phyloP scores from a whole-genome alignment of 1,140 invertebrate species.

The Aphaenogaster ashmeadi region DNA sequence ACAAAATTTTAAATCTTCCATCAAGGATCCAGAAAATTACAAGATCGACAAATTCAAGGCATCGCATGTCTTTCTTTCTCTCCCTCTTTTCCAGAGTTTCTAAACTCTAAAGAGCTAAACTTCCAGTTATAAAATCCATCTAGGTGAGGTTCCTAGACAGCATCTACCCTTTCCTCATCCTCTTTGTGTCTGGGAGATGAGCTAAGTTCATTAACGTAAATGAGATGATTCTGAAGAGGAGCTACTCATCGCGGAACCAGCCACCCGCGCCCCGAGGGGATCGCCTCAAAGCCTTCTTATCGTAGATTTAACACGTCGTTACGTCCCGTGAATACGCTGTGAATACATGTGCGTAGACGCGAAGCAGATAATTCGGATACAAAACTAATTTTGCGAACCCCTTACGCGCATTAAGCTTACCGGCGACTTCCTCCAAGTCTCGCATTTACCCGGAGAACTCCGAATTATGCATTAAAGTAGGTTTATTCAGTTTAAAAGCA shows the following conservation, averaged over 20 bases:
- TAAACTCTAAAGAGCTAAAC: constrained; percentile 33
- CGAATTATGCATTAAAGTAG: constrained; percentile 16
- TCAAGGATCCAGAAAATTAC: neutral
- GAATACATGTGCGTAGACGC: constrained; percentile 43
- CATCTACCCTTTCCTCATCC: constrained; percentile 38
- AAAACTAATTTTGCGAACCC: constrained; percentile 67
- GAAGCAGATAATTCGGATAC: constrained; percentile 57
- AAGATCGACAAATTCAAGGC: constrained; percentile 16
- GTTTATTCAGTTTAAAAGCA: constrained; percentile 3
- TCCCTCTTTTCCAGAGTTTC: neutral
- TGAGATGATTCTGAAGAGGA: constrained; percentile 73
- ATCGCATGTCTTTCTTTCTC: neutral
- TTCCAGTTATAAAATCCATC: constrained; percentile 52
- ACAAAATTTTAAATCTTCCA: neutral
- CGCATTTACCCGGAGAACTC: neutral
- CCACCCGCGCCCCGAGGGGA: constrained; percentile 33
- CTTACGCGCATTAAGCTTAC: constrained; percentile 38
- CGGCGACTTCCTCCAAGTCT: constrained; percentile 20
- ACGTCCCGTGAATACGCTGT: constrained; percentile 58
- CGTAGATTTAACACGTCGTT: constrained; percentile 77
- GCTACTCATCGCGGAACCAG: constrained; percentile 68
- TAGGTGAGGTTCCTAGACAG: constrained; percentile 41
- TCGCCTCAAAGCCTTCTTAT: constrained; percentile 72
- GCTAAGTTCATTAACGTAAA: constrained; percentile 77
- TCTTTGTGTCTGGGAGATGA: constrained; percentile 54